phyloP scores from a whole-genome alignment of 64 coral and sea anemone genomes.

The Hydrozoanthus tunicans region DNA sequence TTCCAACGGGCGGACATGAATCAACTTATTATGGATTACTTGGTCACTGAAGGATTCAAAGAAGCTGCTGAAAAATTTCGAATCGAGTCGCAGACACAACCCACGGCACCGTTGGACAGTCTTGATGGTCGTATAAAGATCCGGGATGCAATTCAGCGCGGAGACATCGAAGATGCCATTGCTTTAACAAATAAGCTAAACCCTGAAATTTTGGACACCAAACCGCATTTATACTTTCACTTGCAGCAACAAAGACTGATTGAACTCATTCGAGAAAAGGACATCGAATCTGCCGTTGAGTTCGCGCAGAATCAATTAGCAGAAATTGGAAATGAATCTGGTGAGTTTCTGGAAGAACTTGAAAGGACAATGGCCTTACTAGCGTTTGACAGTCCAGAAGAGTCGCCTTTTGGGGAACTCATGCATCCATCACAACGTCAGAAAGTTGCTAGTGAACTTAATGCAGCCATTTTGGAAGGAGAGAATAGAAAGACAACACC shows the following conservation, averaged over 20 bases:
- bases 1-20: constrained; percentile 98
- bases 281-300: constrained; percentile 95
- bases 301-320: constrained; percentile 98
- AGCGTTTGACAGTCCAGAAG: constrained; percentile 96
- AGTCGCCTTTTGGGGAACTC: constrained; percentile 94
- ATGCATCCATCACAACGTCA: constrained; percentile 91
- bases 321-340: constrained; percentile 91
- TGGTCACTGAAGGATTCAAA: constrained; percentile 99
- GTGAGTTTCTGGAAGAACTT: constrained; percentile 90
- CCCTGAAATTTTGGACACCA: constrained; percentile 95
- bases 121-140: constrained; percentile 97
- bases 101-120: constrained; percentile 79
- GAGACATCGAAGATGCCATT: constrained; percentile 89
- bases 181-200: constrained; percentile 95
- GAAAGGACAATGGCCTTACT: constrained; percentile 95
- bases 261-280: constrained; percentile 97
- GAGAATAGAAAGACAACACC: constrained; percentile 88
- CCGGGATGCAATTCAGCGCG: constrained; percentile 92
- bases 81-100: constrained; percentile 93
- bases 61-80: constrained; percentile 98
- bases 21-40: constrained; percentile 94
- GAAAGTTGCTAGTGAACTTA: constrained; percentile 99
- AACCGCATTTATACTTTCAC: constrained; percentile 93
- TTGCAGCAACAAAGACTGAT: constrained; percentile 98
- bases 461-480: constrained; percentile 93